Evolutionary conservation across 1,140 invertebrate genomes (phyloP), one percentile per base, ranked within the genome.

Genomic region (Pseudomyrmex gracilis): DNA sequence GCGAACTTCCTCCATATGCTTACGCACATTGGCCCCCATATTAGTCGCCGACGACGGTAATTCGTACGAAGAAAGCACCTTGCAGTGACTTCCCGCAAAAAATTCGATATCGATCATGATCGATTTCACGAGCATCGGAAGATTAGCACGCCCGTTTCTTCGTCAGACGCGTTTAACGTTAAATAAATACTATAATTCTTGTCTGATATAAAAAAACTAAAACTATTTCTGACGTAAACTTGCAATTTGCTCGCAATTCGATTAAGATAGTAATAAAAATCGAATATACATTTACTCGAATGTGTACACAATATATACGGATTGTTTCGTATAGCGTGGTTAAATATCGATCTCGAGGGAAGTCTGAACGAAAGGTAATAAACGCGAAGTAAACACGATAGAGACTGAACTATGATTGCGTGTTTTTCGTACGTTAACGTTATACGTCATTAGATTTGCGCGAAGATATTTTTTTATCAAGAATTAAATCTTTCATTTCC

Each of bases 1-100:
- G 64, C 84, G 13, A 80, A 63, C 51, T 24, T 84, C 84, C 24
- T 70, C 22, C 43, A 88, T 89, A 73, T 17, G 74, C 82, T 67
- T 89, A 66, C 84, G 76, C 58, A 53, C 80, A 0, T 61, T 89
- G 4, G 15, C 68, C 15, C 55, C 55, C 17, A 22, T 49, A 45
- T 15, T 78, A 24, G 60, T 61, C 34, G 24, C 58, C 17, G 58
- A 61, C n/a, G 73, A 17, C 47, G 34, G 55, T 12, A 17, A 20
- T 53, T 55, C 63, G 34, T 17, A 20, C 49, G 67, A 5, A 5
- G 49, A 66, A 67, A 43, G 45, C 60, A 61, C 57, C 57, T 74
- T 20, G 10, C 45, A 34, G 22, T 64, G 17, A 77, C 22, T 17
- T 24, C 2, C 49, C 3, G 9, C n/a, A n/a, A 24, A n/a, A 77